Conservation (phyloP, 2,797 vertebrate species). For the Gallinago nigripennis region DNA sequence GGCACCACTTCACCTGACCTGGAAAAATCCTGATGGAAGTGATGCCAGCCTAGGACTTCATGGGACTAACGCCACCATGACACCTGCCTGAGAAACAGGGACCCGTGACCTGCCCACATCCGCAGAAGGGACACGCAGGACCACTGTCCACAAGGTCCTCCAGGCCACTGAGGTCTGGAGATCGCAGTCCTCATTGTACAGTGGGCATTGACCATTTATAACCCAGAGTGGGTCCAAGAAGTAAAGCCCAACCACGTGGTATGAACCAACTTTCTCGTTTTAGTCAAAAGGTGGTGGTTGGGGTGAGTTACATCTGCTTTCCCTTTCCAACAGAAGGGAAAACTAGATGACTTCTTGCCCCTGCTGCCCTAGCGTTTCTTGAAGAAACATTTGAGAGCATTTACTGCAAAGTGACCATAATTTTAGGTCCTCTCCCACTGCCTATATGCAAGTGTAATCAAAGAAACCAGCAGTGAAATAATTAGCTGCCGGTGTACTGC, state of each 20-base stretch:
- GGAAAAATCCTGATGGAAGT: neutral
- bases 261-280: neutral
- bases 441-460: neutral
- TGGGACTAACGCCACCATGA: neutral
- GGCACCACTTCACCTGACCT: neutral
- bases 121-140: neutral
- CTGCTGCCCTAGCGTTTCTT: neutral
- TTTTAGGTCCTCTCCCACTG: neutral
- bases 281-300: neutral
- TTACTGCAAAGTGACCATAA: neutral
- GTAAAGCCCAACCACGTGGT: neutral
- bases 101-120: rapidly evolving
- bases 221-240: neutral
- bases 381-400: too few relatives aligned
- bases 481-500: neutral
- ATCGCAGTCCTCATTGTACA: neutral
- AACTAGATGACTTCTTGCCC: neutral
- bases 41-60: neutral
- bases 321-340: neutral
- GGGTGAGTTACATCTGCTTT: neutral
- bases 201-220: neutral
- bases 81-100: neutral
- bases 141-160: neutral
- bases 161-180: neutral
- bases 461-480: neutral